Conservation (phyloP, 2,797 vertebrate species). For the Streptopelia turtur region DNA sequence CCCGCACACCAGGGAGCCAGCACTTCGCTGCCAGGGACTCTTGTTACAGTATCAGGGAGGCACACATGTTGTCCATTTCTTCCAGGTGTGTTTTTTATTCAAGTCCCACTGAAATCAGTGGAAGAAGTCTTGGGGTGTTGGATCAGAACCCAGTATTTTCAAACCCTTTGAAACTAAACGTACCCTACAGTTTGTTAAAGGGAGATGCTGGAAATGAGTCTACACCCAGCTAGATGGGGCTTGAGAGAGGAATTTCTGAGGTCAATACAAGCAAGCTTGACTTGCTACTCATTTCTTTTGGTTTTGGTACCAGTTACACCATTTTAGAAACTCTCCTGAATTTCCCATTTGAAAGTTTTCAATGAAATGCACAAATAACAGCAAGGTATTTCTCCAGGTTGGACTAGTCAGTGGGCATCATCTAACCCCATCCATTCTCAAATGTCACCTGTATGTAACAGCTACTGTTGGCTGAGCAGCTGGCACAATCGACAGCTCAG, state of each 20-base stretch:
- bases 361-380: neutral
- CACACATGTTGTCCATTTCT: constrained; percentile 5
- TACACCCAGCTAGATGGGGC: neutral
- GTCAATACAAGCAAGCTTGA: neutral
- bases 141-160: neutral
- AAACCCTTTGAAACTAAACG: neutral
- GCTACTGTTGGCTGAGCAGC: neutral
- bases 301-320: neutral
- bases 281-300: neutral
- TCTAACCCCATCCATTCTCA: neutral
- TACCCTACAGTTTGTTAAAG: neutral
- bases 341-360: neutral
- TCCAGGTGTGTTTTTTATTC: constrained; percentile 34
- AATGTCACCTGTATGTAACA: neutral
- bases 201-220: neutral
- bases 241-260: neutral
- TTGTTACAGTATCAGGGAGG: neutral
- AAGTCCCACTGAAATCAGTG: neutral
- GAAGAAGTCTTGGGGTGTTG: constrained; percentile 15
- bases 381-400: neutral
- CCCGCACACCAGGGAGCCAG: neutral
- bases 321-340: neutral
- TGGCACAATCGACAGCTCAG: neutral
- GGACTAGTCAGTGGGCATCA: neutral
- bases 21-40: neutral